Base-by-base conservation (phyloP, 2,888 invertebrate genomes). In the Drosophila glabriapex region DNA sequence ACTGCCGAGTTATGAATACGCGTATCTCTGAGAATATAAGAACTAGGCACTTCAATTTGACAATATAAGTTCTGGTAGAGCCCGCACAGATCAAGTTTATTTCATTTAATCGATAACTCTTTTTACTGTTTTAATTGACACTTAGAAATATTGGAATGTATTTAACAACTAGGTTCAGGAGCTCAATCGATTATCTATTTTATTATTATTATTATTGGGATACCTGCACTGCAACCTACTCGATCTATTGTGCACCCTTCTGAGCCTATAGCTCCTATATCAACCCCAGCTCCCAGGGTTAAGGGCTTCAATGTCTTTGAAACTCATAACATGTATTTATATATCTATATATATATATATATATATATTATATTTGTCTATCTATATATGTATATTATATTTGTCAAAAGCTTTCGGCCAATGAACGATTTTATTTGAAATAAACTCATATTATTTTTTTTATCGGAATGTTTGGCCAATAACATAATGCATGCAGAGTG, bases 401-500 rank as follows among this genome's bases (percentile, higher is more conserved):
- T 25, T 7, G 22, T 7, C 7, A 16, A 16, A 25, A 16, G 46
- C 14, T 9, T 46, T 46, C 0, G 4, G 16, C 25, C 7, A 9
- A 4, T 25, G 9, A 46, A 9, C 25, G 46, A 25, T 25, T 25
- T 16, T 12, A 12, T 3, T 12, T 12, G 12, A 41, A 14, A 22
- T 22, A 25, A 25, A 16, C 4, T 16, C 7, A 46, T 16, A 46
- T 25, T 16, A 46, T 25, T 25, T 46, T 7, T 46, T 12, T 16
- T 2, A 46, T 46, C 4, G 16, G 46, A 25, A 4, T 25, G 9
- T 25, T 25, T 46, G 25, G 7, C 16, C 25, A 46, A 46, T 16
- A 46, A 25, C 2, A 46, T 25, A 46, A 46, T 25, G 16, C 9
- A 25, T 52, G 31, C 37, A 28, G 16, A 67, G 62, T 56, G 54